These are phyloP conservation scores for Arizona elegans DNA, from an alignment of 2,113 vertebrate species.

Conservation along the genomic window DNA sequence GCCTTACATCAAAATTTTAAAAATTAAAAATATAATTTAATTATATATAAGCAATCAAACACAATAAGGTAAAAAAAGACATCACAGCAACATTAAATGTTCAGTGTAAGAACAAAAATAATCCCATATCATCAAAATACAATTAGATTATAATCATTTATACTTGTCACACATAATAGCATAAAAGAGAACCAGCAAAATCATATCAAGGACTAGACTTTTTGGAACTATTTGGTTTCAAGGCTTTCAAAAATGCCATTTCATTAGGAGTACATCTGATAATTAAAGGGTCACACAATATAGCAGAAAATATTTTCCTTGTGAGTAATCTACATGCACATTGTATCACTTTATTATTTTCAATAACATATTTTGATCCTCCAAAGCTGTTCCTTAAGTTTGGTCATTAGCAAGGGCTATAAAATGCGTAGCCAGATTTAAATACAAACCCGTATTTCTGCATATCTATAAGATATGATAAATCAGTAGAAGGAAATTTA, in stretches of 20 bases:
- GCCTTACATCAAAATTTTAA: too few relatives aligned
- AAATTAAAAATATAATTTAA: background rate
- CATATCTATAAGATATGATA: rapidly evolving
- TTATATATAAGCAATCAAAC: background rate
- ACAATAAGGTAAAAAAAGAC: background rate
- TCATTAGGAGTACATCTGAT: background rate
- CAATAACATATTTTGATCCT: background rate
- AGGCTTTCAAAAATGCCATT: background rate
- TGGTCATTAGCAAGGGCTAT: background rate
- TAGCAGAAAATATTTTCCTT: background rate
- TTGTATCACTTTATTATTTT: background rate
- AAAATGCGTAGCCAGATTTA: background rate
- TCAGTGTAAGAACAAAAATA: too few relatives aligned
- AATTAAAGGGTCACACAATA: background rate
- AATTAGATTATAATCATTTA: too few relatives aligned
- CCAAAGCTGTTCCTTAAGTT: background rate
- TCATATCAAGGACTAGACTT: background rate
- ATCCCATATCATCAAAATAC: too few relatives aligned
- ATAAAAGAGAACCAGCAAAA: background rate
- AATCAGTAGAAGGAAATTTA: rapidly evolving
- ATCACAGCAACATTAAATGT: too few relatives aligned
- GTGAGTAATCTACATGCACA: background rate
- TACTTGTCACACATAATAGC: background rate
- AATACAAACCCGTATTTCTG: background rate
- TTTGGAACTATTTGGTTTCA: background rate